These are phyloP conservation scores for Hypsopygia costalis DNA, from an alignment of 2,888 invertebrate genomes.

Conservation along the genomic window DNA sequence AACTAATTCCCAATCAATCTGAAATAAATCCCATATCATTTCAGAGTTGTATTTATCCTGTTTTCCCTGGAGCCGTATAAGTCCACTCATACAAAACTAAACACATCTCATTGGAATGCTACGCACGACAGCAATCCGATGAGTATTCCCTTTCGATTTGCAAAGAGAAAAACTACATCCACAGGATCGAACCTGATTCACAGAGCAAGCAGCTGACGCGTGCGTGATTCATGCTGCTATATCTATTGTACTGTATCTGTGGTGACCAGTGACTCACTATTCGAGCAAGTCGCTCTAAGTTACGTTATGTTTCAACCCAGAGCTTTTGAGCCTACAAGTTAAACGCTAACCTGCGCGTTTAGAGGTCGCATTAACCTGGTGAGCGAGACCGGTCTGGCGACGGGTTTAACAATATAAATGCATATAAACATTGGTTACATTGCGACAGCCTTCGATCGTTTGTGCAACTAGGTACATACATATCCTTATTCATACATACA, in stretches of 20 bases:
- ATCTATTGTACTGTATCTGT: constrained; percentile 22
- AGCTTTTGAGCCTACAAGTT: constrained; percentile 6
- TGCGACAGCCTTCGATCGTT: constrained; percentile 15
- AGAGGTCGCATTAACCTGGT: constrained; percentile 20
- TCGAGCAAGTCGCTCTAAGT: constrained; percentile 17
- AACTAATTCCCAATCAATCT: no score
- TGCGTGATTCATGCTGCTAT: constrained; percentile 20
- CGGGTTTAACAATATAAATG: constrained; percentile 16
- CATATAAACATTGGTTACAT: constrained; percentile 9
- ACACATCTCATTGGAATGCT: neutral
- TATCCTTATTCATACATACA: neutral
- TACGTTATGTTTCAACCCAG: neutral
- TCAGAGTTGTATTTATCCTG: no score
- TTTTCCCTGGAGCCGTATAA: no score
- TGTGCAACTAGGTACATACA: neutral
- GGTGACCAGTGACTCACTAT: constrained; percentile 35
- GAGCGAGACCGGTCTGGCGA: constrained; percentile 18
- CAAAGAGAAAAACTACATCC: constrained; percentile 24
- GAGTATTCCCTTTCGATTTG: constrained; percentile 1
- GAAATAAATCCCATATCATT: no score
- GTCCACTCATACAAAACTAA: no score
- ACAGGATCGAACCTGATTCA: constrained; percentile 37
- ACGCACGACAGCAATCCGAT: neutral
- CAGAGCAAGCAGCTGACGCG: constrained; percentile 32
- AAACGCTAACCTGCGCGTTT: constrained; percentile 30